phyloP scores from a whole-genome alignment of 2,797 vertebrate species.

The Aeoliscus strigatus region DNA sequence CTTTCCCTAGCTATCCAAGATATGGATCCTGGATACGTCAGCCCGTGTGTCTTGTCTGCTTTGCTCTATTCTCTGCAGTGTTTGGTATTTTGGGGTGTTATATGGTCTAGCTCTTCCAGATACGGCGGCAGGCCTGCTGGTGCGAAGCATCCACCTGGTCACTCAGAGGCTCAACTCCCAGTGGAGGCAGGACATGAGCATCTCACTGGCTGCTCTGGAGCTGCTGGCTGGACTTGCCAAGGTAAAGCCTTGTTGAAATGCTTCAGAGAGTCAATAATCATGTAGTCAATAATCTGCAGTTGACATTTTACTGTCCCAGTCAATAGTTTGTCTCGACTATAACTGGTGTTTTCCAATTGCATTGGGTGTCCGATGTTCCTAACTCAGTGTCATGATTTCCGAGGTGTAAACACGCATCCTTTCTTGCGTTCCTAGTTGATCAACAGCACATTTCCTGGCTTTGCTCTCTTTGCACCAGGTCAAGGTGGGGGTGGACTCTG shows the following conservation, averaged over 20 bases:
- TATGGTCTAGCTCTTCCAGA: constrained; percentile 91
- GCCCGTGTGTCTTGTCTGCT: constrained; percentile 46
- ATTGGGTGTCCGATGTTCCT: too few species aligned
- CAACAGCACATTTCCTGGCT: not conserved
- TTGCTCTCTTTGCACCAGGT: constrained; percentile 69
- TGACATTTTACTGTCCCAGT: too few species aligned
- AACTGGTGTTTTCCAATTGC: too few species aligned
- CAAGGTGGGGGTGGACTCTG: constrained; percentile 81
- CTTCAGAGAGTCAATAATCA: too few species aligned
- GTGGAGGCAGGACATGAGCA: constrained; percentile 96
- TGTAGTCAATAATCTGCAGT: too few species aligned
- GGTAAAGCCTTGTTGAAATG: too few species aligned
- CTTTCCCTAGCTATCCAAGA: too few species aligned
- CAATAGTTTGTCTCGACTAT: too few species aligned
- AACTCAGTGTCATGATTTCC: too few species aligned
- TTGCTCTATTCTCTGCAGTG: constrained; percentile 79
- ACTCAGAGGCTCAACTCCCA: constrained; percentile 93
- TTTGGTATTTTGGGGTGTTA: constrained; percentile 82
- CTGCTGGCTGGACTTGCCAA: constrained; percentile 93
- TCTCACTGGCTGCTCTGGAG: constrained; percentile 91
- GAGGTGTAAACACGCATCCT: too few species aligned
- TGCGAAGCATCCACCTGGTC: constrained; percentile 95
- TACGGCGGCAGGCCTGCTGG: constrained; percentile 92
- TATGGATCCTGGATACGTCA: too few species aligned
- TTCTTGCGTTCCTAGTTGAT: too few species aligned